Percentiles rank a stretch among this genome's conserved stretches.
Conservation (phyloP, 1,140 invertebrate genomes). For the Drosophila tani region DNA sequence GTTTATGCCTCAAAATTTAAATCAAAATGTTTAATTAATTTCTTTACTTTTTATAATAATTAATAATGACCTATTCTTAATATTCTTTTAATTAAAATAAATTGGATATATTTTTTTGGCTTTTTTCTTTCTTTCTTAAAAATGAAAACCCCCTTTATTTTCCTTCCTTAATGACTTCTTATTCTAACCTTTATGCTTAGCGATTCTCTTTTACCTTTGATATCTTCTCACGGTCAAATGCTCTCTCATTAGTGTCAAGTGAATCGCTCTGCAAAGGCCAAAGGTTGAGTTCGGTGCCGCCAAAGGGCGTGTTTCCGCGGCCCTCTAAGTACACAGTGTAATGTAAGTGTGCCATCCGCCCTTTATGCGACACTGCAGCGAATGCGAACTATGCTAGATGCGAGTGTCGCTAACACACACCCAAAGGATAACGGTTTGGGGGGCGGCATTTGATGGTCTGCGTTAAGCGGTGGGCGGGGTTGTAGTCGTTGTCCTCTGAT, state of each 20-base stretch:
- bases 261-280: slow-evolving; percentile 13
- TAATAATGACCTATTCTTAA: neutral
- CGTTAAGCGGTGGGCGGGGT: slow-evolving; percentile 18
- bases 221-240: neutral
- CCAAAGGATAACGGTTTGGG: slow-evolving; percentile 19
- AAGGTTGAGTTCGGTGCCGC: slow-evolving; percentile 27
- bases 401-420: slow-evolving; percentile 14
- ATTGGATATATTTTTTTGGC: too few species aligned
- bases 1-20: neutral
- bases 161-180: too few species aligned
- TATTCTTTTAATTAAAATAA: neutral
- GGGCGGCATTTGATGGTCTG: slow-evolving; percentile 14
- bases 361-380: slow-evolving; percentile 15
- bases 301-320: slow-evolving; percentile 2
- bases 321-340: slow-evolving; percentile 19
- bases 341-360: slow-evolving; percentile 14
- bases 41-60: too few species aligned
- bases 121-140: too few species aligned
- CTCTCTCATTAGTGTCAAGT: slow-evolving; percentile 18
- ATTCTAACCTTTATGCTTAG: neutral
- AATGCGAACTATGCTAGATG: slow-evolving; percentile 14
- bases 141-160: too few species aligned
- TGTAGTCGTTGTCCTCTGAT: slow-evolving; percentile 22
- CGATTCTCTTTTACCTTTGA: slow-evolving; percentile 1
- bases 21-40: neutral